Conservation (phyloP, 2,797 vertebrate genomes). For the Platyrinchus mystaceus region DNA sequence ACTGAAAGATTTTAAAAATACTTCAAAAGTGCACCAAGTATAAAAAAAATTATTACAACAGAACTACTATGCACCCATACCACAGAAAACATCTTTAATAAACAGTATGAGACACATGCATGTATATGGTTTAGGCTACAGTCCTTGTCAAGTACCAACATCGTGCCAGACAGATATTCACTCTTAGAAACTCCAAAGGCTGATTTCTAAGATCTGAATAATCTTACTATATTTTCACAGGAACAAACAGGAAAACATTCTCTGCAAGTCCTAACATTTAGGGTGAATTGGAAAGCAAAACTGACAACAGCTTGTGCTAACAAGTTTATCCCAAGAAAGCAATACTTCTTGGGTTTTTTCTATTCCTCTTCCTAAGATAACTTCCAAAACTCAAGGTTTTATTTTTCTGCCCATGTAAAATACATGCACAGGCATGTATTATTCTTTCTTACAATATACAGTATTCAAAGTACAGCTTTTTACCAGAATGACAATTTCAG, state of each 20-base stretch:
- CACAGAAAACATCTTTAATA: not conserved
- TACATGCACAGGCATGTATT: accelerated
- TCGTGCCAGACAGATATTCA: not conserved
- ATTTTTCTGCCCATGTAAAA: not conserved
- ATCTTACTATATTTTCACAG: not conserved
- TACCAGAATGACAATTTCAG: not conserved
- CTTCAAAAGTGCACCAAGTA: not conserved
- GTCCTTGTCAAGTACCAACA: not conserved
- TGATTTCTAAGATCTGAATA: not conserved
- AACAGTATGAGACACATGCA: not conserved
- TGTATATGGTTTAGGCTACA: not conserved
- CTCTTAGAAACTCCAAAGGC: not conserved
- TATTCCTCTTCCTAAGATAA: not conserved
- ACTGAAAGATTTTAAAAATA: not conserved
- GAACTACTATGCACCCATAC: not conserved
- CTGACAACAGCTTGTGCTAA: not conserved
- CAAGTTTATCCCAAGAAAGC: not conserved
- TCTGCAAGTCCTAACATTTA: not conserved
- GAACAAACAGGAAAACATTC: not conserved
- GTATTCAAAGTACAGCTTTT: not conserved
- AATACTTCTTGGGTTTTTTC: not conserved
- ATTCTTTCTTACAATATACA: not conserved
- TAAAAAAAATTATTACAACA: not conserved
- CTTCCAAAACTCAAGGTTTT: not conserved
- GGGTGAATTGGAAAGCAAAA: not conserved